These are phyloP conservation scores for Myotis daubentonii DNA, from an alignment of 2,797 vertebrate species.

Conservation along the genomic window DNA sequence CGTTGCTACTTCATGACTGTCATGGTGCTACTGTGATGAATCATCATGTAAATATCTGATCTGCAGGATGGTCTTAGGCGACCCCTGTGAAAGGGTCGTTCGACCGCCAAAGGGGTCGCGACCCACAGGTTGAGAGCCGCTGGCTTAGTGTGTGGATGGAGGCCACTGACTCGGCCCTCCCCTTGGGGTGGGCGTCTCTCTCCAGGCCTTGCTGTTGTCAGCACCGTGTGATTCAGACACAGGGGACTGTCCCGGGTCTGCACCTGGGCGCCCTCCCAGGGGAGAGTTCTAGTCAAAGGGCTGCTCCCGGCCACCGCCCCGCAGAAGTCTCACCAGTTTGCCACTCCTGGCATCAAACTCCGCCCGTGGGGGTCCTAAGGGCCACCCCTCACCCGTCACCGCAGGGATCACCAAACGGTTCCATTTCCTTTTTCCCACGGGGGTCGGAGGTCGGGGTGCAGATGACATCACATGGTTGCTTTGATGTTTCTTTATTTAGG, in stretches of 20 bases:
- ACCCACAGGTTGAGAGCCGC: no score
- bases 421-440: background rate
- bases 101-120: no score
- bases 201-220: background rate
- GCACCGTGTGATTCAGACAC: background rate
- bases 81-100: no score
- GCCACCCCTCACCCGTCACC: background rate
- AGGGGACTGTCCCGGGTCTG: fast-evolving
- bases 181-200: fast-evolving
- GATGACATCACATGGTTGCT: fast-evolving
- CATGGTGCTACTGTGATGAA: no score
- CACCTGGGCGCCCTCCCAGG: fast-evolving
- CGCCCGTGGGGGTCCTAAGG: background rate
- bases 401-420: fast-evolving
- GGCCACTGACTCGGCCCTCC: fast-evolving
- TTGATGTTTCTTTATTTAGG: background rate
- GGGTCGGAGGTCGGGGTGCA: no score
- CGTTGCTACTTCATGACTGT: no score
- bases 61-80: no score
- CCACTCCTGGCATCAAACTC: background rate
- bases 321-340: background rate
- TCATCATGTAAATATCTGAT: no score
- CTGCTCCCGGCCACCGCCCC: background rate
- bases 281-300: background rate
- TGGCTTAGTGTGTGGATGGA: fast-evolving